Percentiles rank a stretch among this genome's conserved stretches.
phyloP scores from a whole-genome alignment of 2,113 vertebrate species.

The Rhagologus leucostigma region DNA sequence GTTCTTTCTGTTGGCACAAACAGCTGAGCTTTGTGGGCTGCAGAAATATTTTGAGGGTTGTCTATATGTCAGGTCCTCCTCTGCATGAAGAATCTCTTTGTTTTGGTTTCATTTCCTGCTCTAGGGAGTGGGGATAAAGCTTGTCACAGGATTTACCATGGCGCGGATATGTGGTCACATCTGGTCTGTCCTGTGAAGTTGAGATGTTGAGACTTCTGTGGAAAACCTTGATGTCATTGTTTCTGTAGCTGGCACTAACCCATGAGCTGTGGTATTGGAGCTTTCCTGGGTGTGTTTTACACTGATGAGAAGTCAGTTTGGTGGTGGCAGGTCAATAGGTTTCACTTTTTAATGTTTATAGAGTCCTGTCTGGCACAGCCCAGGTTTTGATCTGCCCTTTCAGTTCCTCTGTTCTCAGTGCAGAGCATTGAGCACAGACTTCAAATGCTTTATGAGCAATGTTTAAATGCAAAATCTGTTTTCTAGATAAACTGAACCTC shows the following conservation, averaged over 20 bases:
- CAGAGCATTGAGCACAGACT: neutral
- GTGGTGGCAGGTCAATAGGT: neutral
- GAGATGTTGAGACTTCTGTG: neutral
- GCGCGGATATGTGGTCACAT: accelerated
- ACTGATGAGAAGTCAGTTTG: neutral
- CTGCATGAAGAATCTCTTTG: neutral
- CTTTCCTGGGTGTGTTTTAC: neutral
- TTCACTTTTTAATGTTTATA: neutral
- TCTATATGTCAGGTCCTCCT: neutral
- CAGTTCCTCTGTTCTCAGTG: neutral
- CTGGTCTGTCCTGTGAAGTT: accelerated
- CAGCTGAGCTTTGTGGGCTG: neutral
- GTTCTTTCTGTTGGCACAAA: neutral
- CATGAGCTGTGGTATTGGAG: neutral
- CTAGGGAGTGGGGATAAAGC: neutral
- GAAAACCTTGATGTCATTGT: neutral
- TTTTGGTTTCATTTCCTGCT: neutral
- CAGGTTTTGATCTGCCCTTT: neutral
- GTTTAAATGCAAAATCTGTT: neutral
- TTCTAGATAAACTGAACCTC: neutral
- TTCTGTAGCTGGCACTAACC: neutral
- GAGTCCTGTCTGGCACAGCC: neutral
- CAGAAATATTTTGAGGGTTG: neutral
- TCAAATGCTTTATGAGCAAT: neutral
- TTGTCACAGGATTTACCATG: neutral